Base-by-base conservation (phyloP, 2,113 vertebrate species). In the Hystrix cristata region DNA sequence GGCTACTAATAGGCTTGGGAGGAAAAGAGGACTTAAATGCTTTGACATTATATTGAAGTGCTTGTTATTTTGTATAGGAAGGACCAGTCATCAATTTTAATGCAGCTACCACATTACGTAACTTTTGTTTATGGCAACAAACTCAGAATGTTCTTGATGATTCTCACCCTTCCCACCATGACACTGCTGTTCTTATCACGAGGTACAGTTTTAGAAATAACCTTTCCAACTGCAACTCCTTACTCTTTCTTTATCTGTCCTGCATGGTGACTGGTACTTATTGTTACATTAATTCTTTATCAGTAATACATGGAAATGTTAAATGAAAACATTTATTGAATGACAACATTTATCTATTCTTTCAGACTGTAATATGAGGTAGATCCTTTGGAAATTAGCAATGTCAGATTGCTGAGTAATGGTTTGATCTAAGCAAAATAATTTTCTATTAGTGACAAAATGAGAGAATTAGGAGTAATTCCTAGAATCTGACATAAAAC, bases 101-200 rank as follows among this genome's bases (percentile, higher is more conserved):
- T 48, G 99, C 99, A 72, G 99, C 99, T 95, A 99, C 99, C 10
- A 99, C 99, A 0, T 98, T 99, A 65, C 99, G 98, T 97, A 99
- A 99, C 98, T 99, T 99, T 98, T 99, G 99, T 87, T 98, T 99
- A 90, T 99, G 99, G 99, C 99, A 99, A 95, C 99, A 99, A 97
- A 98, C 97, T 34, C 99, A 99, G 96, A 99, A 99, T 53, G 95
- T 98, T 94, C 98, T 98, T 96, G 99, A 99, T 16, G 99, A 99
- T 98, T 97, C 98, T 88, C 99, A 99, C 95, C 99, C 99, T 38
- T 99, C 98, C 82, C 99, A 99, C 97, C 99, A 99, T 0, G 99
- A 99, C 96, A 99, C 99, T 5, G 99, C 99, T 38, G 99, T 99
- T 95, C 99, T 99, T 94, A 99, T 99, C 95, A 99, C 99, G 85